These are phyloP conservation scores for Pissodes strobi DNA, from an alignment of 1,140 invertebrate genomes.

Conservation along the genomic window DNA sequence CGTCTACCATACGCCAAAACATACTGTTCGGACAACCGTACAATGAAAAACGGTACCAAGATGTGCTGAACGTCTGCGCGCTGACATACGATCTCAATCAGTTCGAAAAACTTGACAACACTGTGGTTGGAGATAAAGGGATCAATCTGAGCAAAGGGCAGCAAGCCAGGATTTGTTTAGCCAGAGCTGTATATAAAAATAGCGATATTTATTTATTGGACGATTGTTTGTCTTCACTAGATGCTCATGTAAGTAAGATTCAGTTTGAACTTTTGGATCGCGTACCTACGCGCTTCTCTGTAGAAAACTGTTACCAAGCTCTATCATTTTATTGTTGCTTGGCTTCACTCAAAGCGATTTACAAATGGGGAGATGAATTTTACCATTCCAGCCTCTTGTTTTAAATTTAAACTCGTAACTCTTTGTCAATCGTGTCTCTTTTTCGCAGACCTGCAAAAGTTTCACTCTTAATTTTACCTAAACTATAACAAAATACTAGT, in stretches of 20 bases:
- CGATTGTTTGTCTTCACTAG: constrained; percentile 82
- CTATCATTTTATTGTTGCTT: no score
- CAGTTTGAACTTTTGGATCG: no score
- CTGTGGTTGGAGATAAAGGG: constrained; percentile 81
- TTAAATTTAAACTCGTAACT: no score
- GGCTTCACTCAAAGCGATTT: no score
- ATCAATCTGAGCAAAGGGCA: constrained; percentile 83
- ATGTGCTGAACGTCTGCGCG: constrained; percentile 47
- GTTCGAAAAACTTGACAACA: constrained; percentile 66
- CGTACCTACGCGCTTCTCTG: no score
- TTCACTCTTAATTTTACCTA: no score
- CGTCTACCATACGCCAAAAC: constrained; percentile 65
- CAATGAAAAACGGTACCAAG: constrained; percentile 63
- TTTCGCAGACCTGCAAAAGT: no score
- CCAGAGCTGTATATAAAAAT: constrained; percentile 79
- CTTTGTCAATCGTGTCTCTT: no score
- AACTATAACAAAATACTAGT: no score
- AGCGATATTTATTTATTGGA: constrained; percentile 82
- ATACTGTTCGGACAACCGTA: constrained; percentile 64
- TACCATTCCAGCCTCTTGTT: no score
- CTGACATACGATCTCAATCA: constrained; percentile 41
- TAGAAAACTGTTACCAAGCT: no score
- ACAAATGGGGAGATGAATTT: no score
- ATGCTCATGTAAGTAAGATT: constrained; percentile 76
- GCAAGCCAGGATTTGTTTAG: constrained; percentile 86